Percentiles rank a stretch among this genome's conserved stretches.
phyloP scores from a whole-genome alignment of 2,113 vertebrate species.

The Chelonoidis abingdonii region DNA sequence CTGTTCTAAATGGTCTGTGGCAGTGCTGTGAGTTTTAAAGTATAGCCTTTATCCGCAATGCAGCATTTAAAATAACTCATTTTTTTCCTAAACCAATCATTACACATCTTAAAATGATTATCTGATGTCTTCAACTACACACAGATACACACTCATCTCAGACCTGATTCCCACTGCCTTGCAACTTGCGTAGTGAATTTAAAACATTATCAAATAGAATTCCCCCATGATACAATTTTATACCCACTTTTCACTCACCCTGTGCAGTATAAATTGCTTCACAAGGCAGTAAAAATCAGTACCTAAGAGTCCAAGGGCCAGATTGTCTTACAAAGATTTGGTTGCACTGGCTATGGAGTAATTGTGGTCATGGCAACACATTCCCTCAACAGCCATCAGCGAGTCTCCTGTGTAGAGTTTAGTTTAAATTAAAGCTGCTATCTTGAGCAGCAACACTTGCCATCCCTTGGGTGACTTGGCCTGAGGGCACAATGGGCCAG shows the following conservation, averaged over 20 bases:
- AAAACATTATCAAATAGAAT: neutral
- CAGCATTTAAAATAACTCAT: neutral
- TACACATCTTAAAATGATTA: neutral
- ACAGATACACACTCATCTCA: neutral
- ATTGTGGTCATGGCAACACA: neutral
- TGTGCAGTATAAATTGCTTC: neutral
- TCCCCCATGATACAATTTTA: neutral
- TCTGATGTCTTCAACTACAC: neutral
- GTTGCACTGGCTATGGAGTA: neutral
- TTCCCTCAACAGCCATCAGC: neutral
- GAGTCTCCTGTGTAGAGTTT: too few species aligned
- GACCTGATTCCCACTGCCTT: neutral
- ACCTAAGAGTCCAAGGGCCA: neutral
- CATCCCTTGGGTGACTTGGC: too few species aligned
- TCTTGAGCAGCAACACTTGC: neutral
- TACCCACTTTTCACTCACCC: neutral
- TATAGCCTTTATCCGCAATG: neutral
- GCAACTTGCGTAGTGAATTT: neutral
- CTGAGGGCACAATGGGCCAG: neutral
- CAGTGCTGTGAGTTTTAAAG: slow-evolving; percentile 10
- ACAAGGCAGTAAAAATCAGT: neutral
- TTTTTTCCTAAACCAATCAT: neutral
- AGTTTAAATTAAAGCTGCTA: neutral
- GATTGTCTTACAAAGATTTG: neutral
- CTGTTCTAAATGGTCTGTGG: slow-evolving; percentile 33